A percentile compares a stretch with the other conserved stretches of the same genome.
phyloP scores from a whole-genome alignment of 2,113 vertebrate genomes.

The Clarias batrachus region DNA sequence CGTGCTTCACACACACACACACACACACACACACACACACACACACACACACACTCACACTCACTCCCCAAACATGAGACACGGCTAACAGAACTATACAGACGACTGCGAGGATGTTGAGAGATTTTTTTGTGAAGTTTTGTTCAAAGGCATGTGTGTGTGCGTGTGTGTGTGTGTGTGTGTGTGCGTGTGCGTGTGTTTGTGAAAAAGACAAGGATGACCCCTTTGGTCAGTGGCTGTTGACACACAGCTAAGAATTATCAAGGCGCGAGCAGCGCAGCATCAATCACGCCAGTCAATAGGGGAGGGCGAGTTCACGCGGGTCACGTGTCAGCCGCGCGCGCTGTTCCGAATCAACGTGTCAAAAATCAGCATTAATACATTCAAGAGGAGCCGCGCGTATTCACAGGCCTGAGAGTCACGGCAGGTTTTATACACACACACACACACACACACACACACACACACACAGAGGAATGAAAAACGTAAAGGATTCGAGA shows the following conservation, averaged over 20 bases:
- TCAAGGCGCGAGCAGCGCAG: slow-evolving; percentile 50
- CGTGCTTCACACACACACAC: slow-evolving; percentile 19
- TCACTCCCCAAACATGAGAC: too few relatives aligned
- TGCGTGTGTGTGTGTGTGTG: slow-evolving; percentile 2
- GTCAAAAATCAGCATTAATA: slow-evolving; percentile 55
- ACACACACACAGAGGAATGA: neutral
- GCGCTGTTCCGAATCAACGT: slow-evolving; percentile 58
- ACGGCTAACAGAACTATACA: too few relatives aligned
- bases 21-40: too few relatives aligned
- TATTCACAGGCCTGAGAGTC: slow-evolving; percentile 27
- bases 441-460: neutral
- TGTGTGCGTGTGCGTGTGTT: slow-evolving; percentile 41
- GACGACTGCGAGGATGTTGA: too few relatives aligned
- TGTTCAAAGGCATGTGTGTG: neutral
- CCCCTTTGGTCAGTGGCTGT: slow-evolving; percentile 61
- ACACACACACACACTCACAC: too few relatives aligned
- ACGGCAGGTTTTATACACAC: neutral
- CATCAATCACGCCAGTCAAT: slow-evolving; percentile 63
- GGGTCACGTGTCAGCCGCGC: slow-evolving; percentile 60
- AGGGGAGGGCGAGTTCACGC: slow-evolving; percentile 59
- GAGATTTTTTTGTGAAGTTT: neutral
- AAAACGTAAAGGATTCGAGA: neutral
- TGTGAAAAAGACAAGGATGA: slow-evolving; percentile 60
- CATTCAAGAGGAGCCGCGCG: slow-evolving; percentile 48
- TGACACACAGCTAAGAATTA: slow-evolving; percentile 61